Conservation (phyloP, 2,797 vertebrate species). For the Heterohyrax brucei region DNA sequence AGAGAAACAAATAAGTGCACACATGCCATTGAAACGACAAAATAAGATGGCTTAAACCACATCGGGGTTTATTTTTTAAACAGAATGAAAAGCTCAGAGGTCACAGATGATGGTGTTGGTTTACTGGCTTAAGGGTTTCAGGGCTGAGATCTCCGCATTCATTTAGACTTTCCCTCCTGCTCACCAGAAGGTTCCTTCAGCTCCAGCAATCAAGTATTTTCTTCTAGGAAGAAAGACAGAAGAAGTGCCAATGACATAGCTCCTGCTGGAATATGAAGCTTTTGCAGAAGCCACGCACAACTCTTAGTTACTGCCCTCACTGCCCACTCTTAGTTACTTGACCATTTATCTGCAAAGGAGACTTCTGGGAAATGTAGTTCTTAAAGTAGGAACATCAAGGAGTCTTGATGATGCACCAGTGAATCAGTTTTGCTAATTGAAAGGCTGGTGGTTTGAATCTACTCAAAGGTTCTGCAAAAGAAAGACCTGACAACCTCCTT, state of each 20-base stretch:
- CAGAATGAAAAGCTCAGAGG: background rate
- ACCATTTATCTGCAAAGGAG: background rate
- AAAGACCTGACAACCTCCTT: background rate
- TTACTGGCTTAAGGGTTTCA: background rate
- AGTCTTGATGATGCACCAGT: background rate
- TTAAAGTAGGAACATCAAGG: background rate
- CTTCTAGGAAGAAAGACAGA: background rate
- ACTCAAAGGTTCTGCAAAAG: too few relatives aligned
- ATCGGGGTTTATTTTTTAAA: background rate
- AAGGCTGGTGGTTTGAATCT: background rate
- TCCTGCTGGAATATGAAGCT: background rate
- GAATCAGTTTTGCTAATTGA: too few relatives aligned
- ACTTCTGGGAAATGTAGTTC: conserved; percentile 11
- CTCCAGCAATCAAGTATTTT: background rate
- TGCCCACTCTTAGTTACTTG: background rate
- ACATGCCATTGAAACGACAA: background rate
- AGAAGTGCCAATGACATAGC: too few relatives aligned
- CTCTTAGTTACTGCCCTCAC: background rate
- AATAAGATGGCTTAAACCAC: background rate
- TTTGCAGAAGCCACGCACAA: background rate
- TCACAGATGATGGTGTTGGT: background rate
- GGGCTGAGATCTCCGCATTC: background rate
- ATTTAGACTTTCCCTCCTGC: background rate
- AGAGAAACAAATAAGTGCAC: background rate
- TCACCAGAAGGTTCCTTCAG: background rate